phyloP scores from a whole-genome alignment of 2,888 invertebrate genomes.

The Lepeophtheirus nordmannii region DNA sequence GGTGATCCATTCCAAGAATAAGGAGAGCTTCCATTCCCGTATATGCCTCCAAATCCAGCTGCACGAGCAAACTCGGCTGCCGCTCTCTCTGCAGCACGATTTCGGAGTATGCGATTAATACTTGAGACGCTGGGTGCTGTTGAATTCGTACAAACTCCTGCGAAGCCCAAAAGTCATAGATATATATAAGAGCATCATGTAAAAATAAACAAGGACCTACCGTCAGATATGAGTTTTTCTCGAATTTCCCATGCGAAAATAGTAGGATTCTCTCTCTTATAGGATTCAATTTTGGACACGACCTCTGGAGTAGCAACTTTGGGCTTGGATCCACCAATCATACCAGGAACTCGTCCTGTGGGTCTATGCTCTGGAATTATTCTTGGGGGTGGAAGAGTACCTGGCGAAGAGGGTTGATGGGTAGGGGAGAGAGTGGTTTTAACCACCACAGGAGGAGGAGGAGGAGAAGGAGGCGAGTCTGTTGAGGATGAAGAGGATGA shows the following conservation, averaged over 20 bases:
- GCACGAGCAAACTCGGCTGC: slow-evolving; percentile 88
- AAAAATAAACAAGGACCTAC: slow-evolving; percentile 33
- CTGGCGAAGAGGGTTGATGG: neutral
- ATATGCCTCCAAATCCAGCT: slow-evolving; percentile 32
- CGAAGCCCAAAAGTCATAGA: slow-evolving; percentile 26
- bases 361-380: neutral
- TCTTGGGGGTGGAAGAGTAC: neutral
- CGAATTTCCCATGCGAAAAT: slow-evolving; percentile 98
- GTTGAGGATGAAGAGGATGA: too few species aligned
- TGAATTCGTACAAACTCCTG: slow-evolving; percentile 85
- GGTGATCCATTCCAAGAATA: neutral
- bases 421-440: neutral
- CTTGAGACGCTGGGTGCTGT: slow-evolving; percentile 93
- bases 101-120: slow-evolving; percentile 85
- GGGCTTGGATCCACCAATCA: slow-evolving; percentile 88
- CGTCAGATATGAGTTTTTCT: slow-evolving; percentile 87
- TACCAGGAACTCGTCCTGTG: slow-evolving; percentile 43
- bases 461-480: too few species aligned
- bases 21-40: neutral
- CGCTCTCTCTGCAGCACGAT: slow-evolving; percentile 86
- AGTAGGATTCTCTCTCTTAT: slow-evolving; percentile 93
- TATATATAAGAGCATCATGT: neutral
- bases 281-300: slow-evolving; percentile 72
- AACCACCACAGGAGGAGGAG: too few species aligned
- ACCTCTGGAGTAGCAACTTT: slow-evolving; percentile 78